These are phyloP conservation scores for Platygyra sinensis DNA, from an alignment of 64 coral and sea anemone species.

Conservation along the genomic window DNA sequence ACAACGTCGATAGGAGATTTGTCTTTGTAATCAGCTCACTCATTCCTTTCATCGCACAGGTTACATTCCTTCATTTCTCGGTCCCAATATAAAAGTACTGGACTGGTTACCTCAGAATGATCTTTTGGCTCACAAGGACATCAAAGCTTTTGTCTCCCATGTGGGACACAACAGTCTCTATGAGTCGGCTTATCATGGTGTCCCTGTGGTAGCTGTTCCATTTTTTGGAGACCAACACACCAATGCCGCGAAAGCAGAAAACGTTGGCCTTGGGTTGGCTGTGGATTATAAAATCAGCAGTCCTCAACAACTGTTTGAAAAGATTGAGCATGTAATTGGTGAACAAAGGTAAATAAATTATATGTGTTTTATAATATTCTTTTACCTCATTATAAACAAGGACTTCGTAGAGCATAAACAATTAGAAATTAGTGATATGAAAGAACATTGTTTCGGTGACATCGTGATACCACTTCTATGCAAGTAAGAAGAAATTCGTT, in stretches of 20 bases:
- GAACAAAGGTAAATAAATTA: background rate
- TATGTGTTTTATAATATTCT: too few relatives aligned
- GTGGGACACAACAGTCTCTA: background rate
- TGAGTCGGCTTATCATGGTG: background rate
- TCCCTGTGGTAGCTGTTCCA: background rate
- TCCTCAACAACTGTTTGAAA: too few relatives aligned
- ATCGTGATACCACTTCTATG: too few relatives aligned
- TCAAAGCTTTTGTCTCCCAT: too few relatives aligned
- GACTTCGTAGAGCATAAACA: too few relatives aligned
- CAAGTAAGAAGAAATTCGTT: too few relatives aligned
- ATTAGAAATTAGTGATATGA: too few relatives aligned
- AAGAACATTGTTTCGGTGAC: too few relatives aligned
- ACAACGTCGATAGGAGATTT: too few relatives aligned
- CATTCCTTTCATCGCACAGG: background rate
- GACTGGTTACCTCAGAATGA: constrained; percentile 44
- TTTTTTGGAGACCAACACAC: background rate
- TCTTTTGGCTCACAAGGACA: constrained; percentile 5
- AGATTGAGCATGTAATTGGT: background rate
- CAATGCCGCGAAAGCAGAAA: background rate
- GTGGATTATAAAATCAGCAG: background rate
- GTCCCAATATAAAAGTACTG: constrained; percentile 4
- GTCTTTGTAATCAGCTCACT: too few relatives aligned
- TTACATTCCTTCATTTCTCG: background rate
- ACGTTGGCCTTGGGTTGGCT: background rate
- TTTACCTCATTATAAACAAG: too few relatives aligned